Evolutionary conservation across 2,113 vertebrate genomes (phyloP).

Genomic region (Labrus mixtus): DNA sequence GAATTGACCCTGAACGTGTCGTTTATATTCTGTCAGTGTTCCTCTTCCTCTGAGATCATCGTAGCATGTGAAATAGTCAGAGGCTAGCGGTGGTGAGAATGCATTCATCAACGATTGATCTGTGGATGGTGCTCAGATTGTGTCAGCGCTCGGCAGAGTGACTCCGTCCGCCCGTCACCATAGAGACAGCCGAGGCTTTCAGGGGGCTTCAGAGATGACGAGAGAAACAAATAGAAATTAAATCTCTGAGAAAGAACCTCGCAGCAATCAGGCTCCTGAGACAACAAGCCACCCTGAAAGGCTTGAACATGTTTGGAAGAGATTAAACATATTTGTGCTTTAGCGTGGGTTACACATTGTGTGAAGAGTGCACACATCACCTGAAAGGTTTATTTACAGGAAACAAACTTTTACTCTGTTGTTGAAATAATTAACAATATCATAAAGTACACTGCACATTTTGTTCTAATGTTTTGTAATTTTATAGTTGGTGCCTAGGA

Average conservation of each 20-base stretch:
- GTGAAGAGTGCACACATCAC: too few relatives aligned
- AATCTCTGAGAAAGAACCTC: slow-evolving; percentile 39
- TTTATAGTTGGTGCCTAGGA: too few relatives aligned
- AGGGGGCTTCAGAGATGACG: slow-evolving; percentile 26
- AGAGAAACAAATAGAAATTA: slow-evolving; percentile 58
- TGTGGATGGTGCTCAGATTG: slow-evolving; percentile 14
- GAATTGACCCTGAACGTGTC: slow-evolving; percentile 12
- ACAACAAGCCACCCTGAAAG: slow-evolving; percentile 16
- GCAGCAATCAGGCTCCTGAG: slow-evolving; percentile 18
- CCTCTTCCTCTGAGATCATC: slow-evolving; percentile 30
- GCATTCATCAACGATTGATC: slow-evolving; percentile 57
- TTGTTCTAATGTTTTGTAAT: too few relatives aligned
- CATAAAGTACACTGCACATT: too few relatives aligned
- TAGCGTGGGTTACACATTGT: too few relatives aligned
- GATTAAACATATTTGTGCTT: too few relatives aligned
- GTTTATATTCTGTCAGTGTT: slow-evolving; percentile 41
- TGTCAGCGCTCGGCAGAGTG: slow-evolving; percentile 25
- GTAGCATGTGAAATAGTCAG: slow-evolving; percentile 22
- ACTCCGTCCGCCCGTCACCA: slow-evolving; percentile 14
- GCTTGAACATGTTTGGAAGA: not conserved
- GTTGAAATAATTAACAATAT: too few relatives aligned
- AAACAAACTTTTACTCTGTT: too few relatives aligned
- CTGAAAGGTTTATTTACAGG: too few relatives aligned
- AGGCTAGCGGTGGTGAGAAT: slow-evolving; percentile 15
- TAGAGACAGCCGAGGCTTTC: slow-evolving; percentile 37